Evolutionary conservation across 1,140 invertebrate genomes (phyloP).

Genomic region (Oreohelix idahoensis): DNA sequence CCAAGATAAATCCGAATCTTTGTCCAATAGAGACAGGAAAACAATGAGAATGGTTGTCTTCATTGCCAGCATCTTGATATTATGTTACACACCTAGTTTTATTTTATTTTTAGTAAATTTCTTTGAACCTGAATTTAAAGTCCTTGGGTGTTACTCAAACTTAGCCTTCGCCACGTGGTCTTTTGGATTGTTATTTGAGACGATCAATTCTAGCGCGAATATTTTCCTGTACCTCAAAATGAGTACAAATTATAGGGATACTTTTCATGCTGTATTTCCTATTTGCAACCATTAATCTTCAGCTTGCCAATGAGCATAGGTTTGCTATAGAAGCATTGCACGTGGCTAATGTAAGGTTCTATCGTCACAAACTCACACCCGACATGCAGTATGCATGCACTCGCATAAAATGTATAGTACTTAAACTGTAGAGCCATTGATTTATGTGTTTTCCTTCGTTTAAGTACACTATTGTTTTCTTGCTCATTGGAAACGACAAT

Average conservation of each 20-base stretch:
- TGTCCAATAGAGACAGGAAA: not conserved
- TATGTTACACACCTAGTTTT: not conserved
- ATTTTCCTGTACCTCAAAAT: not conserved
- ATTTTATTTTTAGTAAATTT: not conserved
- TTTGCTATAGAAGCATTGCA: too few species aligned
- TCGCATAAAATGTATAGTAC: too few species aligned
- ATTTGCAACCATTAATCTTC: too few species aligned
- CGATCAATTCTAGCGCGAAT: not conserved
- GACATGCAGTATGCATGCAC: too few species aligned
- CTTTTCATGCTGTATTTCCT: not conserved
- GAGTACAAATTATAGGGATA: not conserved
- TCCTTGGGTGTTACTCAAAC: not conserved
- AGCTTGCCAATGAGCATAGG: too few species aligned
- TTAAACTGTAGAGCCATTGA: too few species aligned
- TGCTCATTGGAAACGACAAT: too few species aligned
- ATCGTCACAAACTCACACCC: too few species aligned
- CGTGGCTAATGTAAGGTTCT: too few species aligned
- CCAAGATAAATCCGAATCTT: not conserved
- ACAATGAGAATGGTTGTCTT: not conserved
- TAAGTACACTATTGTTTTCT: too few species aligned
- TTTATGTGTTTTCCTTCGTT: too few species aligned
- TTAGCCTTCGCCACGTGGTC: not conserved
- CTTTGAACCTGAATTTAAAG: not conserved
- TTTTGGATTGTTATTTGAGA: slow-evolving; percentile 1
- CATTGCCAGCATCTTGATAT: not conserved